Evolutionary conservation across 2,888 invertebrate genomes (phyloP).

Genomic region (Mythimna ferrago): DNA sequence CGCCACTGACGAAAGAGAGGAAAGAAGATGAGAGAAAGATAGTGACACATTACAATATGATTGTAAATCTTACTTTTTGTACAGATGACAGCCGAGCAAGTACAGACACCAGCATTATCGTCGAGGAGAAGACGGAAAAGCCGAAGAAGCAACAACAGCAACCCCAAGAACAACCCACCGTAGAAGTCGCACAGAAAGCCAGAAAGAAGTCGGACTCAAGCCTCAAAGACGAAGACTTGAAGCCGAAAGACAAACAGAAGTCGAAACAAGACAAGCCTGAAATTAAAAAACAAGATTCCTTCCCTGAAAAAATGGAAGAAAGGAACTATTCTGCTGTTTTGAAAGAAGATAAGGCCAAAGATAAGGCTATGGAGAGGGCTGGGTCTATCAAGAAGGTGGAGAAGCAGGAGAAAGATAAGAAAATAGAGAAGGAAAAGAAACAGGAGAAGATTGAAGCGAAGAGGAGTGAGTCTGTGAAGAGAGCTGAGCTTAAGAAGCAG

Average conservation of each 20-base stretch:
- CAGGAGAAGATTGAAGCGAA: conserved; percentile 83
- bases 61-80: not conserved
- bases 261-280: conserved; percentile 73
- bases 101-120: conserved; percentile 74
- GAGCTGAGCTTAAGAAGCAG: conserved; percentile 81
- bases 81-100: conserved; percentile 83
- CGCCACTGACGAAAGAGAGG: too few species aligned
- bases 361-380: conserved; percentile 76
- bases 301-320: conserved; percentile 66
- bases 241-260: conserved; percentile 78
- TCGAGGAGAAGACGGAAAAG: conserved; percentile 78
- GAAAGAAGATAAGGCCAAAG: conserved; percentile 67
- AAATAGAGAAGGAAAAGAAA: conserved; percentile 76
- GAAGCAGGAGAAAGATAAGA: conserved; percentile 77
- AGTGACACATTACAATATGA: too few species aligned
- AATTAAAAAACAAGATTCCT: conserved; percentile 78
- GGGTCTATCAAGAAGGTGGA: conserved; percentile 81
- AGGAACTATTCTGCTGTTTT: conserved; percentile 54
- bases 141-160: conserved; percentile 68
- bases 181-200: conserved; percentile 75
- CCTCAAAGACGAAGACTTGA: conserved; percentile 83
- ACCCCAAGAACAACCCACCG: conserved; percentile 67
- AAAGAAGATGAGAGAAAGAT: too few species aligned
- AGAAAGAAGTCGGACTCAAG: conserved; percentile 86
- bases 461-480: conserved; percentile 81